These are phyloP conservation scores for Machimus atricapillus DNA, from an alignment of 2,888 invertebrate genomes.

Conservation along the genomic window DNA sequence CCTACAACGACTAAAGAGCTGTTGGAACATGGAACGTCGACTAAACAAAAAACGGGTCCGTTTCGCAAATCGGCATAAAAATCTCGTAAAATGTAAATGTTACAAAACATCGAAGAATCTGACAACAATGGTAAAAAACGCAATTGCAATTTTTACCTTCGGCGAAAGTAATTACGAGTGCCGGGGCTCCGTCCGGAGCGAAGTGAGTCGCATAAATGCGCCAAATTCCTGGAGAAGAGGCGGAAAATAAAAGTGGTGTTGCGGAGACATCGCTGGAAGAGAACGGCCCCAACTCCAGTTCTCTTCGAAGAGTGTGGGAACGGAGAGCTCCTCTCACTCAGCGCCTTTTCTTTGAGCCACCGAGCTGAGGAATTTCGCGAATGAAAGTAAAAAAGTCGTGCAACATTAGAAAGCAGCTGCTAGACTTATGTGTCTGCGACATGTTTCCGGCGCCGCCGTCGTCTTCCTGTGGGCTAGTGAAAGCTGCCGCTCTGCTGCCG, in stretches of 20 bases:
- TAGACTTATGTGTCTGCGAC: neutral
- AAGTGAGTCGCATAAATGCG: neutral
- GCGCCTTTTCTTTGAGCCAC: neutral
- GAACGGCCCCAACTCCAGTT: neutral
- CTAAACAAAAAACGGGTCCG: neutral
- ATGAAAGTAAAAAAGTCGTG: constrained; percentile 2
- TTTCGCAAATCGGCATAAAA: neutral
- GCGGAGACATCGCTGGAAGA: neutral
- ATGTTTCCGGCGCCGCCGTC: neutral
- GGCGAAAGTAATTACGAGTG: constrained; percentile 17
- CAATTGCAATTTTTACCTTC: constrained; percentile 12
- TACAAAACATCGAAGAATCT: neutral
- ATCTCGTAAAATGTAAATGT: neutral
- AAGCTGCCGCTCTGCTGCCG: neutral
- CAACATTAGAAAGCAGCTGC: constrained; percentile 26
- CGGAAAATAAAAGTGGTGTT: neutral
- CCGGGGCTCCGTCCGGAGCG: neutral
- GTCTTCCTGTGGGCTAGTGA: neutral
- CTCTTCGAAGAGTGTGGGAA: neutral
- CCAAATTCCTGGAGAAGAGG: neutral
- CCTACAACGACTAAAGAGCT: no score
- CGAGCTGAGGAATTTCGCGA: neutral
- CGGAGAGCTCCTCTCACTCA: neutral
- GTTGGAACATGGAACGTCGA: neutral
- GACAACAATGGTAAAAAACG: neutral